Evolutionary conservation across 2,888 invertebrate species (phyloP), one percentile per base, ranked within the genome.

Genomic region (Anaspis maculata): DNA sequence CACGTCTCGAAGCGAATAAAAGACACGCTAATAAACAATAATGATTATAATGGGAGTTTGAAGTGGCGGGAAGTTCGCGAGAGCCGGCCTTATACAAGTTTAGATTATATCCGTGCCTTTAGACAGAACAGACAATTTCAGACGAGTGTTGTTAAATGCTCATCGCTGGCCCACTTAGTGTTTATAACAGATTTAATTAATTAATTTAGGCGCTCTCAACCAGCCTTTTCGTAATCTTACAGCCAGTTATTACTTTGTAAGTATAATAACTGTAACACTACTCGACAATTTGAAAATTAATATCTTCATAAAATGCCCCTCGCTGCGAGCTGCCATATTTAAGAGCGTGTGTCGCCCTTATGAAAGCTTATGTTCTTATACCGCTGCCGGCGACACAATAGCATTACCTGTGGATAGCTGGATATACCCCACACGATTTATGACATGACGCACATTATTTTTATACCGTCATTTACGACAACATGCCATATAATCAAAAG

Each of bases 171-270:
- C 57, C 57, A 59, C 57, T 60, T 54, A 59, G 56, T 61, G 62
- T 64, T 63, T 64, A 63, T 61, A 61, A 58, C 59, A 60, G 62
- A 62, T 63, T 64, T 64, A 64, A 65, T 65, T 64, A 65, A 65
- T 65, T 65, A 65, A 65, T 65, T 65, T 60, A 56, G 59, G 54
- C 59, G 58, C 56, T 56, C 59, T 53, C 54, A n/a, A n/a, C n/a
- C 55, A 57, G 56, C 57, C 55, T 62, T 64, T 63, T 61, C 57
- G 54, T 59, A 61, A 61, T 61, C 61, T 61, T 59, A 59, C 56
- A 61, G 59, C 57, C 62, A 57, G 61, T 61, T 62, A 61, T 64
- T 63, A 61, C 62, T 62, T 62, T 63, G 59, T 62, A 61, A 61
- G 62, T 61, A 62, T 62, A 61, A 63, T 62, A 62, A 63, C 61